Conservation (phyloP, 2,888 invertebrate species). For the Polylopha cassiicola region DNA sequence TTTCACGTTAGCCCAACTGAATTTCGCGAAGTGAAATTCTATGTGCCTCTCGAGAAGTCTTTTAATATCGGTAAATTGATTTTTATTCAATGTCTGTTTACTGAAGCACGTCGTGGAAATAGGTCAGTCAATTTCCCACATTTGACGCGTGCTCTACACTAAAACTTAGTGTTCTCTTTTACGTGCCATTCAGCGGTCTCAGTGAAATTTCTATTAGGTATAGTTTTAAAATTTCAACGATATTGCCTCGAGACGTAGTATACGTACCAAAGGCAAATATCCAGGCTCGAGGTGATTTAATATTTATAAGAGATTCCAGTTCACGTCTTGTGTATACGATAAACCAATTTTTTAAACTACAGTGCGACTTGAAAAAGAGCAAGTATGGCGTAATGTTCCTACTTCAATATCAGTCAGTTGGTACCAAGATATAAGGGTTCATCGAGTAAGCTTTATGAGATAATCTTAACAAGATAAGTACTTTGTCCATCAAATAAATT, state of each 20-base stretch:
- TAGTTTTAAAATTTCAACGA: conserved; percentile 42
- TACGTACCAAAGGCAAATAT: conserved; percentile 49
- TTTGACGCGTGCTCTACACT: conserved; percentile 8
- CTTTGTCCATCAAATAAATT: no score
- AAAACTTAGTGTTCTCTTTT: conserved; percentile 5
- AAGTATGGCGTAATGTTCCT: conserved; percentile 11
- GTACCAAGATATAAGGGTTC: no score
- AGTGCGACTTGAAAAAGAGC: conserved; percentile 9
- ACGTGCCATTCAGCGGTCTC: conserved; percentile 4
- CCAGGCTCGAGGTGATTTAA: conserved; percentile 49
- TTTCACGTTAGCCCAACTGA: no score
- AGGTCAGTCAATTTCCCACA: conserved; percentile 16
- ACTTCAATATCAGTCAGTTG: no score
- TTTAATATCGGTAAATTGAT: no score
- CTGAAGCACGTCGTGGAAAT: no score
- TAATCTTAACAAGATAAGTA: no score
- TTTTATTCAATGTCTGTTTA: no score
- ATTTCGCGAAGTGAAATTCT: no score
- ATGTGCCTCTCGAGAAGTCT: no score
- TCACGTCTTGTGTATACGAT: conserved; percentile 43
- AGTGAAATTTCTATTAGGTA: conserved; percentile 56
- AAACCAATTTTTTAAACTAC: conserved; percentile 45
- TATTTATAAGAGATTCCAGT: conserved; percentile 62
- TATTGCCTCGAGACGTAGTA: conserved; percentile 35
- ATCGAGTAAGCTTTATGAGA: no score